These are phyloP conservation scores for Patella depressa DNA, from an alignment of 2,888 invertebrate species.

Conservation along the genomic window DNA sequence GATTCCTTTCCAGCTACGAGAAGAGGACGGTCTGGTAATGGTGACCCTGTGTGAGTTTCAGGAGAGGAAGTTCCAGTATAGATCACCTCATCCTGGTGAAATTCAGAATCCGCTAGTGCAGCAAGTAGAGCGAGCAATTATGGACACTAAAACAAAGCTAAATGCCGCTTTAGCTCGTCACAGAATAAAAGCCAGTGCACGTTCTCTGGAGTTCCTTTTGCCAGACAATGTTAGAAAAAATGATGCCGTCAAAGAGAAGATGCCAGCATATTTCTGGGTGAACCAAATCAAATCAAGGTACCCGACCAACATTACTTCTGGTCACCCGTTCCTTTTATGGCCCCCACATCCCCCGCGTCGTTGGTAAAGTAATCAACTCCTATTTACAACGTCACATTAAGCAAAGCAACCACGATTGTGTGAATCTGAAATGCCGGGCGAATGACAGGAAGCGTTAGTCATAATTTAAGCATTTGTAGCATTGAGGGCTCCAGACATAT, in stretches of 20 bases:
- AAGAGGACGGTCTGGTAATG: conserved; percentile 57
- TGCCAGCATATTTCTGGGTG: conserved; percentile 66
- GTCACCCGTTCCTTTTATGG: background rate
- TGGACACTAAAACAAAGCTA: conserved; percentile 59
- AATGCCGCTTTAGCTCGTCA: conserved; percentile 67
- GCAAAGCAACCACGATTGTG: too few relatives aligned
- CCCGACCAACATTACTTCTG: background rate
- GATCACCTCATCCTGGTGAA: conserved; percentile 50
- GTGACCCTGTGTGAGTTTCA: conserved; percentile 67
- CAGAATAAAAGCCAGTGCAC: conserved; percentile 61
- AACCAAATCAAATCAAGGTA: conserved; percentile 63
- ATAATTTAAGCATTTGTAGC: too few relatives aligned
- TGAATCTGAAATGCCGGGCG: too few relatives aligned
- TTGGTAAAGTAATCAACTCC: too few relatives aligned
- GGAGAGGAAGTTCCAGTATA: conserved; percentile 65
- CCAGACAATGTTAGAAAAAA: conserved; percentile 64
- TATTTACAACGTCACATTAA: too few relatives aligned
- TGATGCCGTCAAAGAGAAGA: conserved; percentile 50
- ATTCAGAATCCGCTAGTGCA: conserved; percentile 42
- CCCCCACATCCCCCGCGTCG: background rate
- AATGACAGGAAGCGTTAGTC: too few relatives aligned
- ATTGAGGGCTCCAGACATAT: too few relatives aligned
- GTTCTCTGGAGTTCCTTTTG: conserved; percentile 63
- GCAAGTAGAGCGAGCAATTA: conserved; percentile 63
- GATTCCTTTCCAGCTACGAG: conserved; percentile 48